A percentile compares a stretch with the other conserved stretches of the same genome.
phyloP scores from a whole-genome alignment of 2,113 vertebrate species.

The Zosterops borbonicus region DNA sequence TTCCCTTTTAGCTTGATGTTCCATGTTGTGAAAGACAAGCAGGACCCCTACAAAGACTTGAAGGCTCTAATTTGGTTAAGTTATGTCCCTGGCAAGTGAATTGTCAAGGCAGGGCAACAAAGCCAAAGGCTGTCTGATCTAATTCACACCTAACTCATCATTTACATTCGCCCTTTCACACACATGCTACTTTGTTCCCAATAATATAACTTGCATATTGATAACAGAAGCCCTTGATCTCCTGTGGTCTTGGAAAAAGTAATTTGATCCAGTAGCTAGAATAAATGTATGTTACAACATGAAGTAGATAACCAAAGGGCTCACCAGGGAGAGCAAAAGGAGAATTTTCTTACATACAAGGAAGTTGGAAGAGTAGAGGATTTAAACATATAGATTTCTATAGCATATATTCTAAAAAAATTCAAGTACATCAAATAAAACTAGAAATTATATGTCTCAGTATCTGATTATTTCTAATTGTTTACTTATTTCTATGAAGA shows the following conservation, averaged over 20 bases:
- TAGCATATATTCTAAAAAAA: not conserved
- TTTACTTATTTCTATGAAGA: not conserved
- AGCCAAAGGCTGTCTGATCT: not conserved
- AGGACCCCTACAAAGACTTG: not conserved
- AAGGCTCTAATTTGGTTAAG: not conserved
- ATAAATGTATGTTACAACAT: not conserved
- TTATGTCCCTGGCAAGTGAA: not conserved
- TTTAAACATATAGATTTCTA: not conserved
- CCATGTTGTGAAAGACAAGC: not conserved
- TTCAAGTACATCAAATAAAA: not conserved
- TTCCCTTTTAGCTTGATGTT: slow-evolving; percentile 6
- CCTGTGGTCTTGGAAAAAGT: not conserved
- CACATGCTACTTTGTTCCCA: not conserved
- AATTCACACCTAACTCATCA: not conserved
- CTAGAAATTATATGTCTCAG: not conserved
- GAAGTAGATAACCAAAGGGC: not conserved
- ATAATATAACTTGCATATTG: not conserved
- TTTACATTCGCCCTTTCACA: slow-evolving; percentile 3
- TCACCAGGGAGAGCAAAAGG: not conserved
- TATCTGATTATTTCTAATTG: not conserved
- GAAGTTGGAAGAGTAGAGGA: not conserved
- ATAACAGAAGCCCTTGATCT: not conserved
- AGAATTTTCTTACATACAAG: not conserved
- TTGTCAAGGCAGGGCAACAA: not conserved
- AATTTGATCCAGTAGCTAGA: not conserved